Percentiles rank a stretch among this genome's conserved stretches.
These are phyloP conservation scores for Microctonus aethiopoides DNA, from an alignment of 2,888 invertebrate species.

Conservation along the genomic window DNA sequence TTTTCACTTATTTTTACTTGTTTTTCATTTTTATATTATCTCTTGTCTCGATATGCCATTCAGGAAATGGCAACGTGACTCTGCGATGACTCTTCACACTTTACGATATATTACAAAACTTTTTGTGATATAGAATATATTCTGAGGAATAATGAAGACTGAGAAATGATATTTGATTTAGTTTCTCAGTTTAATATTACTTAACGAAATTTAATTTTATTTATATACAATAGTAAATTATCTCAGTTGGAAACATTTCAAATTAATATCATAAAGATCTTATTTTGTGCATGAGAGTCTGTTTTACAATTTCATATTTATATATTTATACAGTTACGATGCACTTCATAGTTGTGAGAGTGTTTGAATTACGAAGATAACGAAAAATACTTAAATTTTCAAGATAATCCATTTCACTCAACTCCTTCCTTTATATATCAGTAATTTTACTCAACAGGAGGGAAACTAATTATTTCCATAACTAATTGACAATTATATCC, in stretches of 20 bases:
- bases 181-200: too few species aligned
- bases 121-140: too few species aligned
- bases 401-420: not conserved
- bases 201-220: too few species aligned
- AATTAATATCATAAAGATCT: not conserved
- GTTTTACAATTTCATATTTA: not conserved
- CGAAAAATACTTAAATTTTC: too few species aligned
- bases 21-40: not conserved
- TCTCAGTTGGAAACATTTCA: too few species aligned
- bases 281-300: not conserved
- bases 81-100: slow-evolving; percentile 9
- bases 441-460: not conserved
- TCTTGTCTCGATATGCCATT: not conserved
- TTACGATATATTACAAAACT: too few species aligned
- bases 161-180: too few species aligned
- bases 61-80: slow-evolving; percentile 23
- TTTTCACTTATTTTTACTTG: not conserved
- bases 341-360: not conserved
- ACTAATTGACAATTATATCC: not conserved
- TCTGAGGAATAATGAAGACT: too few species aligned
- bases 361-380: too few species aligned
- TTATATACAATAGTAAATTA: too few species aligned
- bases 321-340: not conserved
- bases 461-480: not conserved
- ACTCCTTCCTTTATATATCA: not conserved